Evolutionary conservation across 2,888 invertebrate genomes (phyloP).

Genomic region (Leptura quadrifasciata): DNA sequence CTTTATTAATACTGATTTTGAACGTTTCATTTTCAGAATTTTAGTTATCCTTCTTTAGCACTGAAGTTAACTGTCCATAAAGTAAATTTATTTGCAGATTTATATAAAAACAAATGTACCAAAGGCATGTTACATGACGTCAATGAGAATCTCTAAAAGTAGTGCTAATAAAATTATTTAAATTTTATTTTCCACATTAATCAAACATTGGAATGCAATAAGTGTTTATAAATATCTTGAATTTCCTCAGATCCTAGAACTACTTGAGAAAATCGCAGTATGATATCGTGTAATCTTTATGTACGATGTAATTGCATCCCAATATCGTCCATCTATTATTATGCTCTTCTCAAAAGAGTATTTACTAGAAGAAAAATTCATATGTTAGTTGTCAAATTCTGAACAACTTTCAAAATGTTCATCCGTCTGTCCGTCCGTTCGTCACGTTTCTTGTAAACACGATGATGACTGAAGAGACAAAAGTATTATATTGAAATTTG

Average conservation of each 20-base stretch:
- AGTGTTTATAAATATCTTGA: not conserved
- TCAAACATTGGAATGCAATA: not conserved
- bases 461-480: too few species aligned
- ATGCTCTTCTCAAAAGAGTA: too few species aligned
- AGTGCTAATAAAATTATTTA: constrained; percentile 26
- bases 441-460: too few species aligned
- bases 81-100: constrained; percentile 14
- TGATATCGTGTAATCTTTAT: too few species aligned
- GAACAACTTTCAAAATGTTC: too few species aligned
- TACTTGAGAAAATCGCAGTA: too few species aligned
- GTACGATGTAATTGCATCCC: too few species aligned
- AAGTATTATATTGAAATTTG: too few species aligned
- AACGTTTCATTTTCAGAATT: constrained; percentile 1
- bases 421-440: too few species aligned
- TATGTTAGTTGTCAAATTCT: too few species aligned
- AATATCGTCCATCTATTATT: too few species aligned
- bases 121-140: constrained; percentile 29
- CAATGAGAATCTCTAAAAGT: constrained; percentile 2
- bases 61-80: constrained; percentile 27
- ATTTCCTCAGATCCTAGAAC: not conserved
- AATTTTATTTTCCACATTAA: constrained; percentile 9
- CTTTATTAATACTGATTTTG: constrained; percentile 5
- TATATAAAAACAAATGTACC: constrained; percentile 13
- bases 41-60: not conserved
- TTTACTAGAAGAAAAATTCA: too few species aligned